A percentile compares a stretch with the other conserved stretches of the same genome.
These are phyloP conservation scores for Limnothrissa miodon DNA, from an alignment of 2,113 vertebrate species.

Conservation along the genomic window DNA sequence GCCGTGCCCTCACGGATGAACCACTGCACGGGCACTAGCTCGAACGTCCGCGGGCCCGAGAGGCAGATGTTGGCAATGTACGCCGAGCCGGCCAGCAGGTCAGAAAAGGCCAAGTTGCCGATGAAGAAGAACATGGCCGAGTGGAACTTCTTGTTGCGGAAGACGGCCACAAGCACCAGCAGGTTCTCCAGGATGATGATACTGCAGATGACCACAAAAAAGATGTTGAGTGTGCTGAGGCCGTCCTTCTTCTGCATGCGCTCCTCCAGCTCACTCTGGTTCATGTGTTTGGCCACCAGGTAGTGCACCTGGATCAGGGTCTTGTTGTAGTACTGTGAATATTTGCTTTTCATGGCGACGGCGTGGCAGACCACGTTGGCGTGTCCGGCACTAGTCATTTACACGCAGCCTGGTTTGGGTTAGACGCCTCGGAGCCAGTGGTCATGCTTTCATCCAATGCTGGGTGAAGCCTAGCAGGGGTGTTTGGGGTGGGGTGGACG, in stretches of 20 bases:
- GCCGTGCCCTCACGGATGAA: constrained; percentile 91
- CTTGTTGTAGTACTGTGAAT: constrained; percentile 83
- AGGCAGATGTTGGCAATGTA: constrained; percentile 89
- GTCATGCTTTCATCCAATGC: constrained; percentile 44
- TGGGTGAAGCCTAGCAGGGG: constrained; percentile 39
- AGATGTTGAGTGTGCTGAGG: constrained; percentile 56
- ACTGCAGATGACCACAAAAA: constrained; percentile 82
- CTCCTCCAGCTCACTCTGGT: background rate
- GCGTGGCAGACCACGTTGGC: constrained; percentile 51
- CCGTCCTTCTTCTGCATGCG: constrained; percentile 5
- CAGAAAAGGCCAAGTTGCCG: constrained; percentile 90
- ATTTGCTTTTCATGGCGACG: constrained; percentile 81
- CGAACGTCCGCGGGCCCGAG: constrained; percentile 79
- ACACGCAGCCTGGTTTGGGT: constrained; percentile 48
- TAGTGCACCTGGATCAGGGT: constrained; percentile 80
- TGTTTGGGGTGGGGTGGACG: background rate
- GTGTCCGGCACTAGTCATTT: constrained; percentile 57
- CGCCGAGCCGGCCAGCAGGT: constrained; percentile 85
- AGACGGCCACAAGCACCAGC: constrained; percentile 84
- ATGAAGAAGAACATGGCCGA: constrained; percentile 96
- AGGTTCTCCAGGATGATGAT: constrained; percentile 92
- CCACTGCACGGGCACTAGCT: constrained; percentile 84
- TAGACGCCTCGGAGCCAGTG: constrained; percentile 34
- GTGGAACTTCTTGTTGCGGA: constrained; percentile 91
- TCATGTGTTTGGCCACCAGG: constrained; percentile 76